These are phyloP conservation scores for Sander lucioperca DNA, from an alignment of 2,113 vertebrate genomes.

Conservation along the genomic window DNA sequence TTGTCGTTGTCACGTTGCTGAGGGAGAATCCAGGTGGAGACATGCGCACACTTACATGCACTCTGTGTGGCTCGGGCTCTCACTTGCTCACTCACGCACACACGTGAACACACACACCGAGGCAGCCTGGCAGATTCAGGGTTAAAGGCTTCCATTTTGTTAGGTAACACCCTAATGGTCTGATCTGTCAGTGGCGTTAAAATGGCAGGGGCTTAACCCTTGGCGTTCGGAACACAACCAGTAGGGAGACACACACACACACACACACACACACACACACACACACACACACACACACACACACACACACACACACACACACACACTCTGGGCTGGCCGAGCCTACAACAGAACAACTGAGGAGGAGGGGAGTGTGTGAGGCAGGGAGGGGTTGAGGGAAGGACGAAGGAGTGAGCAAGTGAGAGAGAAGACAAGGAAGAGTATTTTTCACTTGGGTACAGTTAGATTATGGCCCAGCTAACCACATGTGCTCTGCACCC, in stretches of 20 bases:
- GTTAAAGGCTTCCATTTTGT: conserved; percentile 96
- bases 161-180: conserved; percentile 94
- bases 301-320: no score
- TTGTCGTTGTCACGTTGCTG: conserved; percentile 76
- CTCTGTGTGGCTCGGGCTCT: conserved; percentile 56
- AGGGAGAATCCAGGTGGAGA: conserved; percentile 83
- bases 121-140: conserved; percentile 81
- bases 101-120: conserved; percentile 43
- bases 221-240: conserved; percentile 81
- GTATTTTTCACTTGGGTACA: conserved; percentile 79
- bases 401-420: conserved; percentile 35
- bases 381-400: conserved; percentile 39
- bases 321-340: conserved; percentile 64
- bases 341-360: conserved; percentile 65
- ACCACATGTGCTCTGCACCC: conserved; percentile 67
- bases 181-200: conserved; percentile 92
- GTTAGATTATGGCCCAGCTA: conserved; percentile 77
- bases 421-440: conserved; percentile 75
- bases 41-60: conserved; percentile 55
- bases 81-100: background rate
- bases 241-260: no score
- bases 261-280: no score
- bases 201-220: conserved; percentile 95
- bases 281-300: no score
- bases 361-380: conserved; percentile 36